A percentile compares a stretch with the other conserved stretches of the same genome.
Evolutionary conservation across 1,140 invertebrate genomes (phyloP).

Genomic region (Brachionus paranguensis): DNA sequence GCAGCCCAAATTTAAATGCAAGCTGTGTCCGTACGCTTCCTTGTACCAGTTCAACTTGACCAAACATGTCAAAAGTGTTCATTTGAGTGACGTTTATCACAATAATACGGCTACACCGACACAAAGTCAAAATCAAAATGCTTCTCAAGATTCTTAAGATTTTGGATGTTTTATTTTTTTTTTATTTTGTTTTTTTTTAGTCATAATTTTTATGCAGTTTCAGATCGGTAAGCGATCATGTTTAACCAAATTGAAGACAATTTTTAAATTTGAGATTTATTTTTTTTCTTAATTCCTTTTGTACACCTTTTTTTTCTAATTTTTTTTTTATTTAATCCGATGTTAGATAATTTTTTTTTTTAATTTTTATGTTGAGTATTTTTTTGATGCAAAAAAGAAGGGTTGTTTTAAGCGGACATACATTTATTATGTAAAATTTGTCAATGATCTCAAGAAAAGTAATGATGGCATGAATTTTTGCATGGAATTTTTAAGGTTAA

Average conservation of each 20-base stretch:
- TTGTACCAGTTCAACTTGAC: conserved; percentile 37
- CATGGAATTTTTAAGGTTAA: background rate
- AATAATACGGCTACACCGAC: background rate
- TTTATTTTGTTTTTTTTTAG: background rate
- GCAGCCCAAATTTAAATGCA: conserved; percentile 38
- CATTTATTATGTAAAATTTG: background rate
- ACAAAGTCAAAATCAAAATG: background rate
- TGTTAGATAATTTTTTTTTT: conserved; percentile 24
- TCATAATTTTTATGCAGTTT: conserved; percentile 17
- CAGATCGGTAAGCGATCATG: background rate
- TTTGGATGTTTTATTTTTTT: background rate
- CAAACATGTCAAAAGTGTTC: conserved; percentile 40
- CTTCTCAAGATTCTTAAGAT: conserved; percentile 18
- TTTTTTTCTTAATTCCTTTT: background rate
- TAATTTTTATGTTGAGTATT: background rate
- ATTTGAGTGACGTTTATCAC: conserved; percentile 36
- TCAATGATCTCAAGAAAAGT: background rate
- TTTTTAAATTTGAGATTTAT: background rate
- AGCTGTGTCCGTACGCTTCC: conserved; percentile 33
- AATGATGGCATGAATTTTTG: background rate
- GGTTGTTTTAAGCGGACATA: background rate
- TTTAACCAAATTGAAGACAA: background rate
- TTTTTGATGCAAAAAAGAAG: background rate
- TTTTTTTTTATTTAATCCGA: background rate
- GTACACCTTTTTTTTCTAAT: background rate